Base-by-base conservation (phyloP, 2,888 invertebrate genomes). In the Caenorhabditis sp. region DNA sequence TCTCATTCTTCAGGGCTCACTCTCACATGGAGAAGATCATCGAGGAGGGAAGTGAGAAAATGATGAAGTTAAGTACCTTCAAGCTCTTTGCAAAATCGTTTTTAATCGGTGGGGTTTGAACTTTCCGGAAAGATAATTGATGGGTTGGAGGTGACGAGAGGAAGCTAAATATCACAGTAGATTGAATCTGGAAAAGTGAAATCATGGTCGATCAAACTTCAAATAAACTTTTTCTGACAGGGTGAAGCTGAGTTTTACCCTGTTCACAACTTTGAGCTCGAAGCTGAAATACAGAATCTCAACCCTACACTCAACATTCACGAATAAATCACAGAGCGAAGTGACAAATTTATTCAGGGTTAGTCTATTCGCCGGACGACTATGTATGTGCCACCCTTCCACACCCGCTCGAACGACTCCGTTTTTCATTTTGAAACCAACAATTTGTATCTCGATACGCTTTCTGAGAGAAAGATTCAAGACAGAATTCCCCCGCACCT, bases 81-180 rank as follows among this genome's bases (percentile, higher is more conserved):
- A 49, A 64, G 44, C 44, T 16, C 63, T 58, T 58, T 70, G 35
- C 44, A 31, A 56, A 38, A 8, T 38, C 38, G 38, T 54, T 4
- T 68, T 49, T 68, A 68, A 54, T 68, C 51, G 61, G 22, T 14
- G 49, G 14, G 70, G 6, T 10, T 24, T 73, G 61, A 73, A 73
- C 61, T 73, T 63, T 73, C 24, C 16, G 35, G 7, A 38, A 38
- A 61, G 38, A 63, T 73, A 73, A 73, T 73, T 73, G 73, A 51
- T 24, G 73, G 61, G 35, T 51, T 49, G n/a, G 35, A n/a, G 38
- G 51, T 73, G 70, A 70, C 58, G 58, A 44, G 58, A 44, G n/a
- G 54, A 22, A 54, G 26, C 12, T 10, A 14, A 26, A 54, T 58
- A 70, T 70, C 70, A 70, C 58, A 31, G 24, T 68, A 28, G 28